phyloP scores from a whole-genome alignment of 2,113 vertebrate species.

The Furnarius figulus region DNA sequence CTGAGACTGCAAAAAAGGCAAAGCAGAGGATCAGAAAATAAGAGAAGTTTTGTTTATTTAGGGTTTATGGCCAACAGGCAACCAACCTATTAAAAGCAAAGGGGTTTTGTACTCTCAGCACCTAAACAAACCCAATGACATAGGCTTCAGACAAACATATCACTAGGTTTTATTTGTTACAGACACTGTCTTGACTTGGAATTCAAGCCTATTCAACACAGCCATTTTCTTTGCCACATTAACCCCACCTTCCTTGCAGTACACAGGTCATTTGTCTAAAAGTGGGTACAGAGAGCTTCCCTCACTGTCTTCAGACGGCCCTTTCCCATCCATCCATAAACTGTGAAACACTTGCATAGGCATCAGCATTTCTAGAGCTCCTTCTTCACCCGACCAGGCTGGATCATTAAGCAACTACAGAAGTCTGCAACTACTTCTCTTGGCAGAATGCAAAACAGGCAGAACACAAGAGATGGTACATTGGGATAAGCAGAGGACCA shows the following conservation, averaged over 20 bases:
- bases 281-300: not conserved
- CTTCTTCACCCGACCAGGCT: not conserved
- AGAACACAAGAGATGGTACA: not conserved
- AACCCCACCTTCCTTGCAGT: not conserved
- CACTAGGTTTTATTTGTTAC: not conserved
- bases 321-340: not conserved
- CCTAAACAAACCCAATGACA: not conserved
- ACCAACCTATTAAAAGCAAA: not conserved
- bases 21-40: not conserved
- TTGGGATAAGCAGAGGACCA: not conserved
- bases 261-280: not conserved
- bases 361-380: not conserved
- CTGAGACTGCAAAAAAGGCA: not conserved
- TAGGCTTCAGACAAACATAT: not conserved
- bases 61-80: not conserved
- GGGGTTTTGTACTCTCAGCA: not conserved
- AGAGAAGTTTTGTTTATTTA: not conserved
- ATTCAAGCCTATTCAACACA: not conserved
- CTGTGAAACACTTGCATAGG: not conserved
- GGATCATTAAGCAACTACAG: not conserved
- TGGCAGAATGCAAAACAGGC: not conserved
- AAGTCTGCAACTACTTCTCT: not conserved
- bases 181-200: not conserved
- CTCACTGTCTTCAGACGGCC: not conserved
- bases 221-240: not conserved